Base-by-base conservation (phyloP, 2,797 vertebrate genomes). In the Sebastes trivittatus region DNA sequence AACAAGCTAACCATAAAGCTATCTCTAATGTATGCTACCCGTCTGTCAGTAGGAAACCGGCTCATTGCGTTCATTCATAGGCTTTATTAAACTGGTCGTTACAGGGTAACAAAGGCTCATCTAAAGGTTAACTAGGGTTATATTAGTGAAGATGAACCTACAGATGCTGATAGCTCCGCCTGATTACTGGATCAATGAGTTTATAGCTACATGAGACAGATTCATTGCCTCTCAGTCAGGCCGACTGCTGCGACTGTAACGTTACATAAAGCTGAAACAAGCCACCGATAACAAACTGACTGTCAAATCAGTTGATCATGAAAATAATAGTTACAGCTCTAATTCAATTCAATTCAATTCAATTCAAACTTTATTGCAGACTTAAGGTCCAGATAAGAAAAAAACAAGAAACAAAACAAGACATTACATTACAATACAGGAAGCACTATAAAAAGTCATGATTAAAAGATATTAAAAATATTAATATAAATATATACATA, bases 1-100 rank as follows among this genome's bases (percentile, higher is more conserved):
- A 29, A 56, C 58, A n/a, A 63, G 77, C 82, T 82, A 75, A 54
- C 34, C 22, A 11, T 11, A 27, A 18, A 72, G 68, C 71, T 20
- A 2, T 2, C 0, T 10, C 34, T 5, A 4, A 8, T 36, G 11
- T 0, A 22, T 56, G 2, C 30, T 6, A 1, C 11, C 2, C 6
- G 1, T 10, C 20, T 60, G n/a, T 2, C 11, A 7, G 23, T 2
- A 7, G 11, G 8, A 11, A 32, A 23, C 4, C 2, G 11, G 2
- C 11, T 32, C 38, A 8, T 20, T 69, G n/a, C 56, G 9, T 61
- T 72, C 20, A 61, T 27, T 32, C 10, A n/a, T 29, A 5, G 20
- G 20, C 4, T 56, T 14, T 6, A 1, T 23, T 11, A 34, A 6
- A 11, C 3, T 1, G 6, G 0, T 42, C 1, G 1, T 23, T 16